Evolutionary conservation across 1,140 invertebrate genomes (phyloP), one percentile per base, ranked within the genome.

Genomic region (Tetragonula clypearis): DNA sequence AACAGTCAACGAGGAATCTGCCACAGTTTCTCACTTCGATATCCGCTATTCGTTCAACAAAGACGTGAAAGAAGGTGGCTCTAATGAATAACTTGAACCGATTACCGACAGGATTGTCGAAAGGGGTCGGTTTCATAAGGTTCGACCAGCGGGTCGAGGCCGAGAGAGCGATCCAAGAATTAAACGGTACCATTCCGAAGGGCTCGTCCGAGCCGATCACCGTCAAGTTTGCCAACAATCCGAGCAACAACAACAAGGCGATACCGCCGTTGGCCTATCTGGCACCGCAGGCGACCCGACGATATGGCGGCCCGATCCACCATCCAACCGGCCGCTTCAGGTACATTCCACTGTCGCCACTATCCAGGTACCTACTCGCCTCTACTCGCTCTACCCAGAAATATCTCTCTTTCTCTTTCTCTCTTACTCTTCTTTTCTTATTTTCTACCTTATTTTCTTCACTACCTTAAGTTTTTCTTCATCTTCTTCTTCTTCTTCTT

Each of bases 151-250:
- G 99, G 83, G 96, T 98, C 88, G 99, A 99, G 95, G 99, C 99
- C 11, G 99, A 99, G 95, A 96, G 98, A 69, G 99, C 99, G 49
- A 99, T 99, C 90, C 98, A 99, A 94, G 98, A 99, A 95, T 95
- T 99, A 90, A 99, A 99, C 95, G 99, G 99, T 85, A 99, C 98
- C 87, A 98, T 99, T 95, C 99, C 98, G 76, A 99, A 98, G 95
- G 98, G 98, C 90, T 98, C 98, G 75, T 97, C 98, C 83, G 99
- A 99, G 95, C 98, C 99, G 62, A 99, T 99, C 91, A 99, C 99
- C 62, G 99, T 99, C 86, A 99, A 99, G 95, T 99, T 99, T 95
- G 99, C 99, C 86, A 99, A 99, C 95, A 99, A 99, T 94, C 98
- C 98, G n/a, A 98, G 98, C 95, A 98, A 98, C 96, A 98, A 98